Percentiles rank a stretch among this genome's conserved stretches.
These are phyloP conservation scores for Paraplagusia blochii DNA, from an alignment of 2,113 vertebrate species.

Conservation along the genomic window DNA sequence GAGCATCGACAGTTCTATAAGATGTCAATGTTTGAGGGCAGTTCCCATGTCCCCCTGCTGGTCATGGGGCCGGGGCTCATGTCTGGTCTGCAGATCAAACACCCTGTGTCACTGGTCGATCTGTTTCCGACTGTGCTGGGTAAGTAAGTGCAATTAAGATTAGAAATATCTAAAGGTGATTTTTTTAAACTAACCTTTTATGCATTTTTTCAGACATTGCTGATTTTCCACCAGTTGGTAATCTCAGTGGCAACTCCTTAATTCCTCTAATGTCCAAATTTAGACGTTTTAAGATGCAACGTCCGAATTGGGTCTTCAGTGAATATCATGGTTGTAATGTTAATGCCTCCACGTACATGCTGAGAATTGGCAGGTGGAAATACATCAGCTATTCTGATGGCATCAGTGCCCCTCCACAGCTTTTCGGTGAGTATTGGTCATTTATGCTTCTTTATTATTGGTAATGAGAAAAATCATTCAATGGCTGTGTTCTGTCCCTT, in stretches of 20 bases:
- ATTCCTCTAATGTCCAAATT: conserved; percentile 68
- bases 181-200: background rate
- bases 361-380: conserved; percentile 86
- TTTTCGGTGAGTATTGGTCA: conserved; percentile 81
- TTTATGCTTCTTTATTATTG: too few relatives aligned
- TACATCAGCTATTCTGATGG: conserved; percentile 88
- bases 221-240: conserved; percentile 68
- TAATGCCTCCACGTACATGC: conserved; percentile 93
- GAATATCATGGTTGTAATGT: conserved; percentile 94
- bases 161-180: background rate
- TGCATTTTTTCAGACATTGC: conserved; percentile 79
- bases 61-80: conserved; percentile 84
- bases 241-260: conserved; percentile 87
- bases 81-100: conserved; percentile 70
- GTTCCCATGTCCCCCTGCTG: conserved; percentile 87
- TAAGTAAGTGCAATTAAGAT: conserved; percentile 80
- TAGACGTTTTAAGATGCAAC: conserved; percentile 19
- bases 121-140: conserved; percentile 91
- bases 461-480: background rate
- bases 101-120: conserved; percentile 91
- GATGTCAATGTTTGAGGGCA: conserved; percentile 99
- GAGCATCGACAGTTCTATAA: conserved; percentile 98
- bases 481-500: background rate
- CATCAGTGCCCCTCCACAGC: conserved; percentile 78
- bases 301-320: conserved; percentile 85